Conservation (phyloP, 2,797 vertebrate genomes). For the Protosalanx chinensis region DNA sequence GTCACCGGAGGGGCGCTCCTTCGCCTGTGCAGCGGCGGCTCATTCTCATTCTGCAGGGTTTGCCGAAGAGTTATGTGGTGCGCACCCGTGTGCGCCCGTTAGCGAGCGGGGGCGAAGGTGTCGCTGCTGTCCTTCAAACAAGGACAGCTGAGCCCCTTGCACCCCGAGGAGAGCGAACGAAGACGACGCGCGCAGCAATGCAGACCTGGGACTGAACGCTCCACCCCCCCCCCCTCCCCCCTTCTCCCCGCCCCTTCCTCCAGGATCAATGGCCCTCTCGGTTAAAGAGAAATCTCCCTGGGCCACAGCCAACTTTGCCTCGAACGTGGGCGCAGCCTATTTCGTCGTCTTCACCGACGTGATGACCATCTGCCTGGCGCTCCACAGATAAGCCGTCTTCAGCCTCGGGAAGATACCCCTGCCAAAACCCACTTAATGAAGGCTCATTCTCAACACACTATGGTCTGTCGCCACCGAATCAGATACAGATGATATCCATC, state of each 20-base stretch:
- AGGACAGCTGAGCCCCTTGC: conserved; percentile 49
- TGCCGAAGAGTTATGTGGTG: conserved; percentile 26
- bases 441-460: conserved; percentile 9
- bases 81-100: conserved; percentile 8
- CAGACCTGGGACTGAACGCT: not conserved
- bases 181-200: not conserved
- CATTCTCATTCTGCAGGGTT: conserved; percentile 57
- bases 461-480: not conserved
- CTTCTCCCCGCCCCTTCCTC: not conserved
- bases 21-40: conserved; percentile 45
- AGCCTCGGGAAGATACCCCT: conserved; percentile 22
- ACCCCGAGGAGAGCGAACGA: conserved; percentile 29
- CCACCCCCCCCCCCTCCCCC: not conserved
- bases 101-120: not conserved
- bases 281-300: not conserved
- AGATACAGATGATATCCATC: not conserved
- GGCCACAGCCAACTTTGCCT: not conserved
- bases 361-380: conserved; percentile 12
- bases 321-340: not conserved
- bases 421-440: conserved; percentile 26
- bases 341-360: not conserved
- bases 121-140: conserved; percentile 55
- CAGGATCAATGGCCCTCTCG: not conserved
- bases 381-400: conserved; percentile 19
- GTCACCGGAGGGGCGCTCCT: not conserved